These are phyloP conservation scores for Leucosticte australis DNA, from an alignment of 2,113 vertebrate species.

Conservation along the genomic window DNA sequence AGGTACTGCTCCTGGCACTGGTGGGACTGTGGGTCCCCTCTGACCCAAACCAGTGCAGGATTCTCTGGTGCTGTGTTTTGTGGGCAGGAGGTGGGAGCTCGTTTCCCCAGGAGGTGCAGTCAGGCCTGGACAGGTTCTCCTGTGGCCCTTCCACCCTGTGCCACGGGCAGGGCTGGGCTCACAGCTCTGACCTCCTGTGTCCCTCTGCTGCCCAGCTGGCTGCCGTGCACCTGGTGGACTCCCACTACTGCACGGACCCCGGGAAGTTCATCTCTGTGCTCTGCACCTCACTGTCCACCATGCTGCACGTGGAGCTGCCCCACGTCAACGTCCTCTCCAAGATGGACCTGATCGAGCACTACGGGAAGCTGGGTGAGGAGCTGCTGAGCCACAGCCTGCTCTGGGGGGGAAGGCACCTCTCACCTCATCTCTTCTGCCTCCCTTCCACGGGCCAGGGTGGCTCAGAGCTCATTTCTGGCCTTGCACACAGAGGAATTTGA, in stretches of 20 bases:
- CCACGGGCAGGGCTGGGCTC: neutral
- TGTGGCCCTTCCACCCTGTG: accelerated
- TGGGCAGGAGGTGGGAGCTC: neutral
- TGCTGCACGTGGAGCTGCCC: constrained; percentile 95
- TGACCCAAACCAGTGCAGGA: neutral
- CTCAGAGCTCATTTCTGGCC: neutral
- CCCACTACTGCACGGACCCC: constrained; percentile 95
- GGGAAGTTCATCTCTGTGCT: constrained; percentile 98
- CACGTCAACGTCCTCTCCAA: constrained; percentile 97
- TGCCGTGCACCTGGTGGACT: constrained; percentile 95
- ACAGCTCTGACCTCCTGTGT: neutral
- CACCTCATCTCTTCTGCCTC: neutral
- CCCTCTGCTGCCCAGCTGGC: constrained; percentile 77
- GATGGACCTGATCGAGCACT: constrained; percentile 96
- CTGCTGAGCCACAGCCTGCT: neutral
- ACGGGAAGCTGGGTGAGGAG: constrained; percentile 88
- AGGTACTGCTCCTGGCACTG: neutral
- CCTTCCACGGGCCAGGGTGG: accelerated
- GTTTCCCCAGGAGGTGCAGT: accelerated
- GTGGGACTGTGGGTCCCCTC: neutral
- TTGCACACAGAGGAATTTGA: neutral
- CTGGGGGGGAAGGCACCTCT: neutral
- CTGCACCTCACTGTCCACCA: constrained; percentile 93
- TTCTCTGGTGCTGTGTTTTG: neutral
- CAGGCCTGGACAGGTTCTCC: no score